These are phyloP conservation scores for Idris sp. DNA, from an alignment of 1,140 invertebrate species.

Conservation along the genomic window DNA sequence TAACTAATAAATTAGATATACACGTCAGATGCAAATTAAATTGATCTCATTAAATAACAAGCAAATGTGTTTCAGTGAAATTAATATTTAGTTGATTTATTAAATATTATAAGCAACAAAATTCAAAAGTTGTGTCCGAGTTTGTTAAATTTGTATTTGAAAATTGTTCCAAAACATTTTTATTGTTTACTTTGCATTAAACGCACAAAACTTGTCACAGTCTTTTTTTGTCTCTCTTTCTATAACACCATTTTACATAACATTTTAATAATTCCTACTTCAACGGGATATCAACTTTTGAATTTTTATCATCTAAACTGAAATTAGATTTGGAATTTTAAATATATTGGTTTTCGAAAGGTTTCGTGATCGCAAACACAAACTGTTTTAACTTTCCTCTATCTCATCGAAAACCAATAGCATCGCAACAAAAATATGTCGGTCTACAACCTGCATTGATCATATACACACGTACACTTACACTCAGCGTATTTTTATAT, in stretches of 20 bases:
- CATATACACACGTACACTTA: conserved; percentile 1
- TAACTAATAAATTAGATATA: conserved; percentile 6
- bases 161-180: too few relatives aligned
- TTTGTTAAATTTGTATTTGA: too few relatives aligned
- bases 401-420: not conserved
- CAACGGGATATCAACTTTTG: conserved; percentile 18
- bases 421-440: conserved; percentile 3
- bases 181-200: too few relatives aligned
- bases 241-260: too few relatives aligned
- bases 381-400: conserved; percentile 5
- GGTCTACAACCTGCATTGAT: conserved; percentile 8
- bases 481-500: conserved; percentile 47
- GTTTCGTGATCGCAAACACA: not conserved
- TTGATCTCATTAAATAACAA: conserved; percentile 33
- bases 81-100: conserved; percentile 30
- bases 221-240: too few relatives aligned
- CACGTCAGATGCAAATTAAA: conserved; percentile 25
- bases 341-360: conserved; percentile 3
- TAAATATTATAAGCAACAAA: conserved; percentile 31
- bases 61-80: conserved; percentile 20
- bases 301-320: conserved; percentile 20
- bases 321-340: conserved; percentile 11
- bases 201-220: too few relatives aligned
- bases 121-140: conserved; percentile 29
- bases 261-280: conserved; percentile 7